Percentiles rank a stretch among this genome's conserved stretches.
Evolutionary conservation across 2,888 invertebrate species (phyloP).

Genomic region (Taphrorychus bicolor): DNA sequence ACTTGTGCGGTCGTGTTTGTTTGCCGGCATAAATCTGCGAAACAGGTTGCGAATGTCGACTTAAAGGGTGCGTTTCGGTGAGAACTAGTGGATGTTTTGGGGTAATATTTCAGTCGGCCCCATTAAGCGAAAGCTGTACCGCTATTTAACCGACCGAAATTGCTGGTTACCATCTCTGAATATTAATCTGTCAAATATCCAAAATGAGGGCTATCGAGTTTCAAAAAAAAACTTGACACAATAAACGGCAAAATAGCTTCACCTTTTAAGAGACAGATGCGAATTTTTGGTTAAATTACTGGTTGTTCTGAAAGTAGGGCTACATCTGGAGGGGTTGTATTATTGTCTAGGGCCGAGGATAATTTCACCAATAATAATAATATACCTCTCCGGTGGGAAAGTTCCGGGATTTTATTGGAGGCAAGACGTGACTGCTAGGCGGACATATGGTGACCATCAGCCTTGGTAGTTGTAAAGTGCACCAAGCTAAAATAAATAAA

Average conservation of each 20-base stretch:
- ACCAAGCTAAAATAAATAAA: not conserved
- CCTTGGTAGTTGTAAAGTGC: not conserved
- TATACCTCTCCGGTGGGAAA: constrained; percentile 19
- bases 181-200: constrained; percentile 1
- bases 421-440: constrained; percentile 25
- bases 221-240: constrained; percentile 43
- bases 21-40: constrained; percentile 37
- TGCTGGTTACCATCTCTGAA: not conserved
- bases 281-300: constrained; percentile 39
- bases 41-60: constrained; percentile 37
- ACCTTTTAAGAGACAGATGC: constrained; percentile 40
- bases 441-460: constrained; percentile 20
- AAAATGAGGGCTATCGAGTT: constrained; percentile 42
- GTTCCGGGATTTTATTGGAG: constrained; percentile 11
- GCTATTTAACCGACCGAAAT: constrained; percentile 8
- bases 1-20: constrained; percentile 38
- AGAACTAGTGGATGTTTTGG: constrained; percentile 19
- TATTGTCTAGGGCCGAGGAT: constrained; percentile 22
- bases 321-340: constrained; percentile 35
- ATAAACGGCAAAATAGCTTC: constrained; percentile 27
- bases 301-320: constrained; percentile 32
- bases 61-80: constrained; percentile 24
- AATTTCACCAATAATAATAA: constrained; percentile 14
- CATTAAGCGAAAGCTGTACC: too few relatives aligned
- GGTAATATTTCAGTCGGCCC: not conserved